Base-by-base conservation (phyloP, 37 sponge, comb jelly and placozoan species). In the Mnemiopsis leidyi region DNA sequence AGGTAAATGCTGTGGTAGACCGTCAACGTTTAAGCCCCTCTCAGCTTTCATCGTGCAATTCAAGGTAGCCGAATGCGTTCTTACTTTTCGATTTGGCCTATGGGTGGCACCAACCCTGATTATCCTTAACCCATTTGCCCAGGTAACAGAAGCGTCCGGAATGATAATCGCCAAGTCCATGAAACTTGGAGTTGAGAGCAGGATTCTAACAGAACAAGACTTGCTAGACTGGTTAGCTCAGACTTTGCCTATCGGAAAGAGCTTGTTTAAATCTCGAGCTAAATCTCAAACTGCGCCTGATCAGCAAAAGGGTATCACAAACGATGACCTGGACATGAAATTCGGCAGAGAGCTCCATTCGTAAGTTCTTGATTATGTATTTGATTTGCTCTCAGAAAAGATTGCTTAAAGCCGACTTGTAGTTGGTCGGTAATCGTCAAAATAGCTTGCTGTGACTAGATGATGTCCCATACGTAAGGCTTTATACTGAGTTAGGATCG, bases 101-200 rank as follows among this genome's bases (percentile, higher is more conserved):
- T n/a, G n/a, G n/a, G n/a, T n/a, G n/a, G n/a, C n/a, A n/a, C n/a
- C n/a, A n/a, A n/a, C n/a, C n/a, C n/a, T n/a, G n/a, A n/a, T n/a
- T n/a, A n/a, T n/a, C n/a, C n/a, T n/a, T n/a, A n/a, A n/a, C n/a
- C n/a, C n/a, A n/a, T n/a, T 71, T 28, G 20, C 90, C 38, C 48
- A 85, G 39, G 90, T 38, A 3, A 85, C 35, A 26, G 36, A 85
- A 39, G 90, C 90, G 2, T 0, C 90, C 23, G 90, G 90, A 7
- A 85, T 40, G 90, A 85, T 85, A 1, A 85, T 85, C 90, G 90
- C 90, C 29, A 85, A 85, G 61, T 85, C 90, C 9, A 38, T 85
- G 61, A 85, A 85, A 61, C 90, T 85, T 39, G 90, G 36, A 28
- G 90, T 85, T 28, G 90, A 85, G 61, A 36, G 48, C 3, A 35